These are phyloP conservation scores for Agrochola macilenta DNA, from an alignment of 2,888 invertebrate species.

Conservation along the genomic window DNA sequence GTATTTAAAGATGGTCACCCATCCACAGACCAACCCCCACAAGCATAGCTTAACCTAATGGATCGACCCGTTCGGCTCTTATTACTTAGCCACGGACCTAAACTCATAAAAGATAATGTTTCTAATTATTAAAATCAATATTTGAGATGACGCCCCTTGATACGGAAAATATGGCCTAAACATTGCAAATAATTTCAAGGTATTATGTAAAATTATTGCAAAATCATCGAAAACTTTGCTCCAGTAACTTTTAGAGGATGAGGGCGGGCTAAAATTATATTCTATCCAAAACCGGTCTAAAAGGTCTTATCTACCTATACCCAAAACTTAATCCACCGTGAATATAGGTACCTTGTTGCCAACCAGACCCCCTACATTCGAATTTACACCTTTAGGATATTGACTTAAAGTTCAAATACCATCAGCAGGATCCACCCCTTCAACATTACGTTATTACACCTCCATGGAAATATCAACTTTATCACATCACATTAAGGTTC, in stretches of 20 bases:
- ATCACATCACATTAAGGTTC: constrained; percentile 30
- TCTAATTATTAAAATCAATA: too few species aligned
- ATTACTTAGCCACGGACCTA: too few species aligned
- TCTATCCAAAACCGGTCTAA: background rate
- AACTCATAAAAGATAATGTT: too few species aligned
- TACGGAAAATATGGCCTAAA: background rate
- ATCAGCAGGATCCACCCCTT: constrained; percentile 21
- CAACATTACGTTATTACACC: background rate
- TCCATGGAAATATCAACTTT: constrained; percentile 49
- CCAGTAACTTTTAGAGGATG: constrained; percentile 18
- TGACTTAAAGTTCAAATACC: constrained; percentile 48
- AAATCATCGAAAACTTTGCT: constrained; percentile 33
- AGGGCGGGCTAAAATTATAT: constrained; percentile 54
- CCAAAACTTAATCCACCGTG: constrained; percentile 54
- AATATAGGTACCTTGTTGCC: constrained; percentile 15
- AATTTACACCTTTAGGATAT: constrained; percentile 30
- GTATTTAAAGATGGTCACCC: too few species aligned
- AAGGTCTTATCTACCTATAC: constrained; percentile 36
- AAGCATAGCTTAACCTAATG: too few species aligned
- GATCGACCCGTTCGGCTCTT: too few species aligned
- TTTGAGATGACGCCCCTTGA: too few species aligned
- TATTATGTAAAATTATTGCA: constrained; percentile 31
- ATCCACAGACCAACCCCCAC: too few species aligned
- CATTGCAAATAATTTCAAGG: background rate
- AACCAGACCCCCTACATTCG: constrained; percentile 24